A percentile compares a stretch with the other conserved stretches of the same genome.
Conservation (phyloP, 2,797 vertebrate genomes). For the Melanotaenia trifasciata region DNA sequence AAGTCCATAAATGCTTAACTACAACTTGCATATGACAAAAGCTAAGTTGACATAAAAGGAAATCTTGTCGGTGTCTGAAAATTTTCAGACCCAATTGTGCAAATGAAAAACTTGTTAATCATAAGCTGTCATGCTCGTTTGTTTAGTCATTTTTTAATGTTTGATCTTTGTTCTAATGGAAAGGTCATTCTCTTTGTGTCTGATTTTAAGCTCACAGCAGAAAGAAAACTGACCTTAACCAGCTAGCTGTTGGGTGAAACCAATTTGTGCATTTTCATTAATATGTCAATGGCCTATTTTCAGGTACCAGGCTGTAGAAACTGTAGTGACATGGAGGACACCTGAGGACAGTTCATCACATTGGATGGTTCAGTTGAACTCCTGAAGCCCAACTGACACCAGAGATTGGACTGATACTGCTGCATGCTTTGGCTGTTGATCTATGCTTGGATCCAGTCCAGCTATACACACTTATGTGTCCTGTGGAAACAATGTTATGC, state of each 20-base stretch:
- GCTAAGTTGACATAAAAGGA: background rate
- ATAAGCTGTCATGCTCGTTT: background rate
- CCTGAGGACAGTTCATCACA: conserved; percentile 59
- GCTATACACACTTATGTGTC: conserved; percentile 48
- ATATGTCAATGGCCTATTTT: conserved; percentile 30
- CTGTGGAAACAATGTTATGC: conserved; percentile 45
- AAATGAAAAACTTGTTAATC: background rate
- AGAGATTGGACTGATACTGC: conserved; percentile 41
- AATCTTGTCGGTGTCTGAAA: background rate
- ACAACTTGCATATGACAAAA: background rate
- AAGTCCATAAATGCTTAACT: background rate
- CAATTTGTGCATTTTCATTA: conserved; percentile 8
- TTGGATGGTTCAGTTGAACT: conserved; percentile 55
- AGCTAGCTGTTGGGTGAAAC: conserved; percentile 17
- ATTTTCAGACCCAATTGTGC: background rate
- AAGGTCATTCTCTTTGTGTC: background rate
- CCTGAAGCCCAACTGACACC: conserved; percentile 52
- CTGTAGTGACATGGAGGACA: conserved; percentile 68
- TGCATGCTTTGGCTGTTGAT: conserved; percentile 52
- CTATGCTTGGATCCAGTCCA: conserved; percentile 52
- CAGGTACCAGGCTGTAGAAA: conserved; percentile 45
- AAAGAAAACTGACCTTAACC: conserved; percentile 10
- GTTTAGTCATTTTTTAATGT: background rate
- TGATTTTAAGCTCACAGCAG: background rate
- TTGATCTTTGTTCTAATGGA: background rate